Percentiles rank a stretch among this genome's conserved stretches.
Conservation (phyloP, 1,140 invertebrate genomes). For the Phortica variegata region DNA sequence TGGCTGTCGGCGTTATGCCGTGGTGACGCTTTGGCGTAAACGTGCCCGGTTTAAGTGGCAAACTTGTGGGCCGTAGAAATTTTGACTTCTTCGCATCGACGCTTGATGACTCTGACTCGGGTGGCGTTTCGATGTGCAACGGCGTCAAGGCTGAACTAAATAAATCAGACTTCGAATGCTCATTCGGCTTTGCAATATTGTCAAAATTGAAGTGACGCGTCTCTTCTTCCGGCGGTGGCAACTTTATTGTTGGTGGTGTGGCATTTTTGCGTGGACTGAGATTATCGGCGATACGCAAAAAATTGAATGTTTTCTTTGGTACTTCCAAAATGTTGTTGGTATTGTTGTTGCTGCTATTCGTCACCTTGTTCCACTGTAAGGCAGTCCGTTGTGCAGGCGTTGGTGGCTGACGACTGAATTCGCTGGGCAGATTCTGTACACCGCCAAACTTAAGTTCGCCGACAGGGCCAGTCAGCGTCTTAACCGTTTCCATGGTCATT, state of each 20-base stretch:
- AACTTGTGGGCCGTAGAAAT: constrained; percentile 75
- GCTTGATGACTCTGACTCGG: constrained; percentile 1
- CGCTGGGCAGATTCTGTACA: constrained; percentile 46
- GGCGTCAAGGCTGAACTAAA: constrained; percentile 26
- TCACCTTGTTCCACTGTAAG: constrained; percentile 37
- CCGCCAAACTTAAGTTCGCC: constrained; percentile 40
- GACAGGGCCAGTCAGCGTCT: background rate
- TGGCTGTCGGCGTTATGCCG: constrained; percentile 73
- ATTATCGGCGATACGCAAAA: constrained; percentile 49
- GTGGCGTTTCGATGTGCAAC: constrained; percentile 35
- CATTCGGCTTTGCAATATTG: constrained; percentile 42
- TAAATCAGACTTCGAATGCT: constrained; percentile 1
- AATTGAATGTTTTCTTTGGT: constrained; percentile 38
- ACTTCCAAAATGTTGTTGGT: background rate
- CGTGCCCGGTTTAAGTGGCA: constrained; percentile 78
- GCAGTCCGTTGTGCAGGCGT: constrained; percentile 38
- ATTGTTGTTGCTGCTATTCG: constrained; percentile 2
- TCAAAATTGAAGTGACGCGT: constrained; percentile 63
- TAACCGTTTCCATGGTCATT: background rate
- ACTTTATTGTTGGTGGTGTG: constrained; percentile 1
- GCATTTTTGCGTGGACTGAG: constrained; percentile 35
- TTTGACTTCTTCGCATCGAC: constrained; percentile 61
- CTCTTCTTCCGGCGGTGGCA: constrained; percentile 38
- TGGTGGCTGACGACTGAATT: constrained; percentile 45
- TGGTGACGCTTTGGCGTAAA: constrained; percentile 76